Evolutionary conservation across 2,113 vertebrate species (phyloP), one percentile per base, ranked within the genome.

Genomic region (Cephalopterus ornatus): DNA sequence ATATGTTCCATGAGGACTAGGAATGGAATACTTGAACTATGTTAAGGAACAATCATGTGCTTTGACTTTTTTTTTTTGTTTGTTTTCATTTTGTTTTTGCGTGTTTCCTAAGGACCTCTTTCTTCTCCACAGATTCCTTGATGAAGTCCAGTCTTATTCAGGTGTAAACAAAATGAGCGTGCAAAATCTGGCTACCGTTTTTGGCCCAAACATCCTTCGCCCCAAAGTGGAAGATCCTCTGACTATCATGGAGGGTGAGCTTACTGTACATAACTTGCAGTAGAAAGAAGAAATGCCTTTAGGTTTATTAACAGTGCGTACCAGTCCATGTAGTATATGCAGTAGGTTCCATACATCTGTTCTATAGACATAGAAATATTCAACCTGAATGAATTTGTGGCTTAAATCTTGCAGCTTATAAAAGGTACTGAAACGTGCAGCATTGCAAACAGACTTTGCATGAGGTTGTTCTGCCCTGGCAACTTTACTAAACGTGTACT

Each of bases 151-250:
- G 93, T 99, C 99, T 1, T 98, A 99, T 88, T 99, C 99, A 23
- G 98, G 99, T n/a, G 94, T 99, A 71, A 99, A 99, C 97, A 99
- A 99, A 98, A 99, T 99, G 99, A 99, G 99, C 8, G 99, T 99
- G 39, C 99, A 99, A 96, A 99, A 99, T 94, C 96, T 99, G 95
- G 99, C 99, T 32, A 99, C 99, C 0, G 99, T 99, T 46, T 99
- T 99, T 93, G 99, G 99, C 44, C 99, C 99, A 42, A 99, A 99
- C 72, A 99, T 99, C 77, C 95, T 99, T 87, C 98, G 99, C 53
- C 99, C 99, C 62, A 99, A 99, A 97, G 95, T 99, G 35, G 99
- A 99, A 97, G 99, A 99, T 96, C 99, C 99, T 46, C 98, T 99
- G 72, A 98, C 99, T 30, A 99, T 99, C 80, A 99, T 99, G 99